Base-by-base conservation (phyloP, 1,140 invertebrate species). In the Teleogryllus occipitalis region DNA sequence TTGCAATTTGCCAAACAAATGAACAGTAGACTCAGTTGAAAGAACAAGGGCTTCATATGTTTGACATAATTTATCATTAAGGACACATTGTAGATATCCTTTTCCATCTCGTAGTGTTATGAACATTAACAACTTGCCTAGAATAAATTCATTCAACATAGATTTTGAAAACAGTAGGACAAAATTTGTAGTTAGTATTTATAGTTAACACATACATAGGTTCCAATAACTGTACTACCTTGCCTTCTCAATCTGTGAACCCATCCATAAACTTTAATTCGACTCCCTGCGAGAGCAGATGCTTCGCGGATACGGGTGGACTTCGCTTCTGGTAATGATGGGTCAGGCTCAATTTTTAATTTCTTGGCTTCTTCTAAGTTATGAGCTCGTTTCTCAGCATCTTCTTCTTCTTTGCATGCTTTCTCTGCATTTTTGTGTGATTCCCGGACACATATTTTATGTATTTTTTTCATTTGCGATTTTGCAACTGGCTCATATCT, bases 31-130 rank as follows among this genome's bases (percentile, higher is more conserved):
- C 88, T 99, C 98, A 0, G 98, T 99, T 22, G 94, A 92, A 6
- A 99, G 87, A 6, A 93, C 89, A 1, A 99, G 80, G 8, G 97
- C 98, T 82, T 99, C 92, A 84, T 98, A 97, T 0, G 95, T 98
- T 87, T 99, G 97, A 85, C 97, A 99, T 27, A 99, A 87, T 79
- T 89, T 87, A 83, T 98, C 95, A 81, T 90, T 92, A 0, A 99
- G 86, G 7, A 99, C 94, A 86, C 95, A 96, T 85, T 99, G 98
- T 39, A 99, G 85, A 85, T 93, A 99, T 5, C 97, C 98, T 77
- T 96, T 95, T 46, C 98, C 98, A 88, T 99, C 98, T 82, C 98
- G 89, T 7, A 99, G 85, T 0, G 97, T 96, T 15, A 99, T 89
- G 85, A 99, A 99, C 88, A 97, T 96, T 76, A 99, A 87, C 3